phyloP scores from a whole-genome alignment of 53 echinoderm and acorn worm genomes.

The Echinarachnius parma region DNA sequence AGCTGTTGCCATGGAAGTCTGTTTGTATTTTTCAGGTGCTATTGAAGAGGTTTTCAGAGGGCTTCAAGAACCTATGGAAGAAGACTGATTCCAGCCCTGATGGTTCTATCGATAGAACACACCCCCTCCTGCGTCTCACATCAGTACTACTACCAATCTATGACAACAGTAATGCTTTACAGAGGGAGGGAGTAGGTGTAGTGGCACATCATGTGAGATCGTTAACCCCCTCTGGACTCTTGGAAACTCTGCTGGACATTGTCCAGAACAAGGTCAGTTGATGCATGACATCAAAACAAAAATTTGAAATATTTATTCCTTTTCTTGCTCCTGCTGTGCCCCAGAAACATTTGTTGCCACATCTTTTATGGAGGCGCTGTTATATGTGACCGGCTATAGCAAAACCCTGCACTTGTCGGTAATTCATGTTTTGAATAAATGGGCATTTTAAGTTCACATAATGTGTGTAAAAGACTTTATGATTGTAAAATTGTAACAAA shows the following conservation, averaged over 20 bases:
- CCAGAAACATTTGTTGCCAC: no score
- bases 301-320: no score
- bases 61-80: conserved; percentile 9
- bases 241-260: conserved; percentile 17
- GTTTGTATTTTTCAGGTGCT: background rate
- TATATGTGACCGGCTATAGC: no score
- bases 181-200: conserved; percentile 16
- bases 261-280: conserved; percentile 21
- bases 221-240: conserved; percentile 22
- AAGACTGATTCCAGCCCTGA: conserved; percentile 20
- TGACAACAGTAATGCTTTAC: background rate
- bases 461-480: no score
- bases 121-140: conserved; percentile 27
- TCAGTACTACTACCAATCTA: conserved; percentile 23
- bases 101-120: conserved; percentile 7
- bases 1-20: no score
- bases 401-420: no score
- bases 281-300: no score
- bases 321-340: no score
- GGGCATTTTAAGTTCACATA: no score
- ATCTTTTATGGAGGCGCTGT: no score
- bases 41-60: conserved; percentile 4
- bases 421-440: no score
- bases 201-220: conserved; percentile 26
- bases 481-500: no score